phyloP scores from a whole-genome alignment of 2,113 vertebrate genomes.

The Aleadryas rufinucha region DNA sequence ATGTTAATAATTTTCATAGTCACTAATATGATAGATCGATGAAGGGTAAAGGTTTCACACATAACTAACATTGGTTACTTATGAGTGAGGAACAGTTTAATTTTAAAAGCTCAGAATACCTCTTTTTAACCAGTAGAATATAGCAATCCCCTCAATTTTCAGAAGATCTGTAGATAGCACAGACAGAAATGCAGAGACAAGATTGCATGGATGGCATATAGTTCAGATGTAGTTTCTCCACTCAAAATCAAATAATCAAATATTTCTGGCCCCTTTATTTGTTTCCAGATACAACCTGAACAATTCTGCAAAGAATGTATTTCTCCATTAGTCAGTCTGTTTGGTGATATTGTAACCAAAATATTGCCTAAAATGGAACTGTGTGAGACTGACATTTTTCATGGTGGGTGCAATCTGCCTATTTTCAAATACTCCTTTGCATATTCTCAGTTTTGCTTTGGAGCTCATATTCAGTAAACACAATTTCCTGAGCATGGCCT shows the following conservation, averaged over 20 bases:
- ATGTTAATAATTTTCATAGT: background rate
- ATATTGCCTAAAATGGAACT: background rate
- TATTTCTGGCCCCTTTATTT: background rate
- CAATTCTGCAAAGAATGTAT: background rate
- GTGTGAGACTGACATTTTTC: background rate
- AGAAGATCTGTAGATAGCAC: background rate
- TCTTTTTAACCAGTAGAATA: background rate
- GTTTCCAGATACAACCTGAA: background rate
- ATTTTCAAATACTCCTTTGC: background rate
- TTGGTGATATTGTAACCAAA: background rate
- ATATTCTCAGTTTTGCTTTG: background rate
- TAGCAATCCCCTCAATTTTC: background rate
- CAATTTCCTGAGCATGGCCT: background rate
- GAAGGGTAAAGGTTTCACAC: background rate
- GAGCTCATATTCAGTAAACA: background rate
- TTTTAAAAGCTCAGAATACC: background rate
- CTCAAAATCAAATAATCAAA: background rate
- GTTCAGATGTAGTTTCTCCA: background rate
- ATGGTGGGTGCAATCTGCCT: background rate
- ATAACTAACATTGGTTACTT: background rate
- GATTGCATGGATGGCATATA: background rate
- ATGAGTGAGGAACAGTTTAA: background rate
- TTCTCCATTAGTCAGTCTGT: background rate
- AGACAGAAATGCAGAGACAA: background rate
- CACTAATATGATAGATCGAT: background rate